Conservation (phyloP, 2,113 vertebrate genomes). For the Oxygymnocypris stewartii region DNA sequence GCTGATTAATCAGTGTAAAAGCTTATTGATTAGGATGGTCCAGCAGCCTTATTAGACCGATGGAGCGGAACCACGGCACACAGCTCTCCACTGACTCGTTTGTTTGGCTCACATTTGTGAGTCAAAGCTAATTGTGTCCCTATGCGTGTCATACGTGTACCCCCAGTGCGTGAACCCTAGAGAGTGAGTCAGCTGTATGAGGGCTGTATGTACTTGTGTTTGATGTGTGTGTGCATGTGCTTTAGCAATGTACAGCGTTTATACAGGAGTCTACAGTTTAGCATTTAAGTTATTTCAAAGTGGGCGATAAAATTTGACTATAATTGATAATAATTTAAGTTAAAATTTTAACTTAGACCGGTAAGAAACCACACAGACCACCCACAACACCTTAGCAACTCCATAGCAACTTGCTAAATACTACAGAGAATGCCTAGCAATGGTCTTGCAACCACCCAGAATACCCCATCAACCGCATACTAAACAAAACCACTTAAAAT, state of each 20-base stretch:
- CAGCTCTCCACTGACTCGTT: neutral
- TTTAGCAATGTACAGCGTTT: neutral
- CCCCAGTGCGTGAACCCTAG: neutral
- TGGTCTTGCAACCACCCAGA: too few species aligned
- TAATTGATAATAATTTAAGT: too few species aligned
- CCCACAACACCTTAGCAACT: too few species aligned
- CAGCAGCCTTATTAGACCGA: neutral
- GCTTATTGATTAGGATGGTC: neutral
- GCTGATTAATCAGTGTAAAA: neutral
- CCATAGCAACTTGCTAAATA: too few species aligned
- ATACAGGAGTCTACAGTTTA: neutral
- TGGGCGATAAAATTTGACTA: too few species aligned
- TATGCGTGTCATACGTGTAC: neutral
- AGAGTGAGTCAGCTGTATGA: neutral
- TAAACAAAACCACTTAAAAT: too few species aligned
- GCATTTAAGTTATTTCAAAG: neutral
- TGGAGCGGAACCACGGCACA: neutral
- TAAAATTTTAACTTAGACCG: too few species aligned
- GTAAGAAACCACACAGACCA: too few species aligned
- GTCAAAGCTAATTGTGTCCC: neutral
- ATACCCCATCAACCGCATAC: neutral
- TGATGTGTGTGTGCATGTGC: neutral
- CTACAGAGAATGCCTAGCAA: too few species aligned
- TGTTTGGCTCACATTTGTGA: neutral
- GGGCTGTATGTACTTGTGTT: neutral